These are phyloP conservation scores for Polyploca ridens DNA, from an alignment of 2,888 invertebrate genomes.

Conservation along the genomic window DNA sequence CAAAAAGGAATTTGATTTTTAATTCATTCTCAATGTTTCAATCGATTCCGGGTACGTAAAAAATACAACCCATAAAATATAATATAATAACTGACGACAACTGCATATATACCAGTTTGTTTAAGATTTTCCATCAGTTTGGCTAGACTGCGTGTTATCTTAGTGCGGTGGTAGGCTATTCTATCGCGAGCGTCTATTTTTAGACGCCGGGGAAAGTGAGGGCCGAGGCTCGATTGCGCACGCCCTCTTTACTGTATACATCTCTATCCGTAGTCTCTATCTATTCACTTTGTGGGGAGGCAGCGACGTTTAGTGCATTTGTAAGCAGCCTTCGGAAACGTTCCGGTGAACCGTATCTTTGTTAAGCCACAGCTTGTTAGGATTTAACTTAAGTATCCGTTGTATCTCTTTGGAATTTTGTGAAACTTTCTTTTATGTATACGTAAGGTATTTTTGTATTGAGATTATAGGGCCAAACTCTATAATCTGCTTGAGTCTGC, in stretches of 20 bases:
- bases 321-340: conserved; percentile 59
- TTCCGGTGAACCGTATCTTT: conserved; percentile 44
- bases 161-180: conserved; percentile 57
- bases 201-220: conserved; percentile 77
- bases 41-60: background rate
- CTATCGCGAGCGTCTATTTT: conserved; percentile 78
- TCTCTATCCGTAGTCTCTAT: conserved; percentile 48
- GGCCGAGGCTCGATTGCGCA: conserved; percentile 65
- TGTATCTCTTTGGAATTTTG: background rate
- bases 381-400: background rate
- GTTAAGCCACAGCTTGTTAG: conserved; percentile 13
- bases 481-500: too few species aligned
- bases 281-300: conserved; percentile 68
- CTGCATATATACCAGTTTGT: background rate
- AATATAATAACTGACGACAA: too few species aligned
- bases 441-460: background rate
- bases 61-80: background rate
- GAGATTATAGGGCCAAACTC: background rate
- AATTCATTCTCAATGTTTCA: too few species aligned
- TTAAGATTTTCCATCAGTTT: background rate
- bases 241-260: conserved; percentile 51
- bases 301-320: conserved; percentile 72
- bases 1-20: background rate
- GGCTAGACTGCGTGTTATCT: conserved; percentile 25
- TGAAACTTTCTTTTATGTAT: background rate